Conservation (phyloP, 2,113 vertebrate genomes). For the Ophiodon elongatus region DNA sequence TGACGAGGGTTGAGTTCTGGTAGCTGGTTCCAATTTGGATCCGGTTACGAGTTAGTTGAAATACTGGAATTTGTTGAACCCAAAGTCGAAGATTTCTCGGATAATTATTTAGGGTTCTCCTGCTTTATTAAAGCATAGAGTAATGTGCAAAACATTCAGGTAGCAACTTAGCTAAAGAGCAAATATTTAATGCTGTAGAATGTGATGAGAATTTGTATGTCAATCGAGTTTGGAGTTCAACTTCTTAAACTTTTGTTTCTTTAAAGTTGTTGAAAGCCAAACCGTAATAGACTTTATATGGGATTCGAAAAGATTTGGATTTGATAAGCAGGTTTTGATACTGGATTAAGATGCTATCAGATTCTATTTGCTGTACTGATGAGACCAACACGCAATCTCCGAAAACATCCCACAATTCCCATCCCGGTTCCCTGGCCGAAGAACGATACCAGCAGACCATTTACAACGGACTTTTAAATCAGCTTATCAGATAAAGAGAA, state of each 20-base stretch:
- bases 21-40: not conserved
- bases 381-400: not conserved
- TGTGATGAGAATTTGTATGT: not conserved
- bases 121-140: not conserved
- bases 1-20: not conserved
- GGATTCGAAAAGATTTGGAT: not conserved
- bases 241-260: not conserved
- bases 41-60: not conserved
- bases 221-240: not conserved
- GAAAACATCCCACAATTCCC: not conserved
- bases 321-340: not conserved
- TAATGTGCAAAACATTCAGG: not conserved
- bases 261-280: not conserved
- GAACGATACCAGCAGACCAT: conserved; percentile 3
- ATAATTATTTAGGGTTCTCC: not conserved
- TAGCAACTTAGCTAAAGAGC: not conserved
- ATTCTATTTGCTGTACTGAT: not conserved
- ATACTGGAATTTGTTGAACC: not conserved
- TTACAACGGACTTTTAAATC: conserved; percentile 26
- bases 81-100: not conserved
- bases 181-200: too few relatives aligned
- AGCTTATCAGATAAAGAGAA: conserved; percentile 23
- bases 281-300: not conserved
- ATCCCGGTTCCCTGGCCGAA: not conserved
- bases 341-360: not conserved